These are phyloP conservation scores for Aramus guarauna DNA, from an alignment of 2,113 vertebrate genomes.

Conservation along the genomic window DNA sequence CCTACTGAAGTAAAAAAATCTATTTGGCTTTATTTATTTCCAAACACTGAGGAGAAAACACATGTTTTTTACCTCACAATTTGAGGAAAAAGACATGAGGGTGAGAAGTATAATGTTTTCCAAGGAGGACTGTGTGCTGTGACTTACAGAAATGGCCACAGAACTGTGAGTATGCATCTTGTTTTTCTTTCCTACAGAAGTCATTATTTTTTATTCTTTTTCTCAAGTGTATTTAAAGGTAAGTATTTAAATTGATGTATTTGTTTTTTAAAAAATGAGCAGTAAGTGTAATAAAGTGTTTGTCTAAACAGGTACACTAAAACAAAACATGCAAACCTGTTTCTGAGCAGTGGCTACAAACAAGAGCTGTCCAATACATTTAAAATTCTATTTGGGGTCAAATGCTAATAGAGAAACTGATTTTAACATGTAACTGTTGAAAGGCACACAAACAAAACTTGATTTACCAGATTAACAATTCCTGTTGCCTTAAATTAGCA, in stretches of 20 bases:
- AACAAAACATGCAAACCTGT: not conserved
- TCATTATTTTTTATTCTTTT: not conserved
- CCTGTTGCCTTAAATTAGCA: not conserved
- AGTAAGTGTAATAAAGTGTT: not conserved
- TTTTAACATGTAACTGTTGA: not conserved
- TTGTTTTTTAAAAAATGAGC: not conserved
- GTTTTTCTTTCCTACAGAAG: not conserved
- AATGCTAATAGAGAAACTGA: not conserved
- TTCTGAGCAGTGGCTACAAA: not conserved
- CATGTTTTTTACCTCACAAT: not conserved
- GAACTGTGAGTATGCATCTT: not conserved
- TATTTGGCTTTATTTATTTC: not conserved
- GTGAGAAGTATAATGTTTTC: not conserved
- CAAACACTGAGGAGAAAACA: not conserved
- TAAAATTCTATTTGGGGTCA: not conserved
- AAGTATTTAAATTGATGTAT: not conserved
- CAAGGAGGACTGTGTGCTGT: not conserved
- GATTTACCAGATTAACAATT: constrained; percentile 2
- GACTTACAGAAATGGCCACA: not conserved
- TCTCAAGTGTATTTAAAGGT: not conserved
- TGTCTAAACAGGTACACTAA: not conserved
- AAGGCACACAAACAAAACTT: not conserved
- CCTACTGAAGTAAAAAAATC: not conserved
- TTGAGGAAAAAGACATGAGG: not conserved
- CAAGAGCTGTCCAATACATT: not conserved